Base-by-base conservation (phyloP, 2,888 invertebrate species). In the Pantelozetes paolii region DNA sequence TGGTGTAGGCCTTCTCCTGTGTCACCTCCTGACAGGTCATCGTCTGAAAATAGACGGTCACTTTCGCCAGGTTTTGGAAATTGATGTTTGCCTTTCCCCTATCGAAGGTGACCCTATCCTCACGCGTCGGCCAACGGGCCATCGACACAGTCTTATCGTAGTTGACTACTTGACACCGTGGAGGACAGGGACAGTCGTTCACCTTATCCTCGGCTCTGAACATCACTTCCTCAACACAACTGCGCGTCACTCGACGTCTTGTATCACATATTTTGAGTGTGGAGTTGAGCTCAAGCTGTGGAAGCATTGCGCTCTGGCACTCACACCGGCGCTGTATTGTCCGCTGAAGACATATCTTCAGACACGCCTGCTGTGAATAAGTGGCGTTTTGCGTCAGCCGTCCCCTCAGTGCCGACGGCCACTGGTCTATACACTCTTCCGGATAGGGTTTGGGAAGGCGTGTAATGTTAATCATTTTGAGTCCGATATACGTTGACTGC, bases 361-460 rank as follows among this genome's bases (percentile, higher is more conserved):
- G 64, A 42, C 76, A 76, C 20, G 75, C 74, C 50, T 76, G 76
- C 48, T 76, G 76, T n/a, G 75, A 76, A 59, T 76, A 76, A 11
- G 75, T 74, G 1, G 71, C 59, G 42, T 76, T 76, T 18, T 70
- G 76, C n/a, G 75, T 75, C 9, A 76, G 26, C 13, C 71, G 42
- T 6, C 70, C 75, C 9, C 59, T 45, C 26, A 76, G 59, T 70
- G 23, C 69, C 40, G 59, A 23, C 8, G 76, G 76, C 76, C 76
- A 76, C 23, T 77, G 75, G 50, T 75, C 70, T 3, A 76, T 54
- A 40, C 78, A 78, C 0, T 74, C 67, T 54, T 78, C 78, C n/a
- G 75, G 77, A 71, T 75, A 77, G 1, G 77, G 78, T 6, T 75
- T 36, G 54, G 77, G 76, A 15, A 78, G 57, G 42, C 76, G 75